phyloP scores from a whole-genome alignment of 2,113 vertebrate species.

The Probosciger aterrimus region DNA sequence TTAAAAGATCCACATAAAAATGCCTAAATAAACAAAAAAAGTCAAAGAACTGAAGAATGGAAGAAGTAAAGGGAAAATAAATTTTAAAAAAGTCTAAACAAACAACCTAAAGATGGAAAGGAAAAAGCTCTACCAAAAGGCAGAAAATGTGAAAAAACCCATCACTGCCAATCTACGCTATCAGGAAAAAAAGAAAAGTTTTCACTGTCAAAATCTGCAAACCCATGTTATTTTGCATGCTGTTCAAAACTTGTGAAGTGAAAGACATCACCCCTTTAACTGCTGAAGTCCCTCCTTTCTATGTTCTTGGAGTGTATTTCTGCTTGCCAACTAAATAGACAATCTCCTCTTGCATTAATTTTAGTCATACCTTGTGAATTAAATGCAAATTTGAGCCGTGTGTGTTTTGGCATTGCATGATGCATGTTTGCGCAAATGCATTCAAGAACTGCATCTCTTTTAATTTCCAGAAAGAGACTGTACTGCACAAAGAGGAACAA shows the following conservation, averaged over 20 bases:
- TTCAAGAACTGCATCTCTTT: neutral
- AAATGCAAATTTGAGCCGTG: neutral
- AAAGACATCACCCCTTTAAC: neutral
- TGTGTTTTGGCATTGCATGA: neutral
- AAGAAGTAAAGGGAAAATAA: neutral
- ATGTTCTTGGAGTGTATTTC: neutral
- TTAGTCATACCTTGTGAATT: neutral
- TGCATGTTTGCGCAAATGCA: neutral
- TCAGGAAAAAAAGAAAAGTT: neutral
- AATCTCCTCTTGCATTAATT: neutral
- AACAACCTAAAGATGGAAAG: neutral
- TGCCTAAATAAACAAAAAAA: neutral
- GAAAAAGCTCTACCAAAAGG: neutral
- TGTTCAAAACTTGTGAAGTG: neutral
- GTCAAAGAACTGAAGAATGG: neutral
- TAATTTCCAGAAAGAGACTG: neutral
- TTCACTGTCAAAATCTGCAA: neutral
- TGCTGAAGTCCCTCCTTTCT: neutral
- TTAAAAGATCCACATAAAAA: neutral
- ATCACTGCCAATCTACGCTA: neutral
- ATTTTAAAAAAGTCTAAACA: neutral
- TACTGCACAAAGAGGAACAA: neutral
- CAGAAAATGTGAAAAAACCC: accelerated
- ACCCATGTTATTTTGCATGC: neutral
- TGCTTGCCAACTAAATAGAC: neutral